Evolutionary conservation across 2,888 invertebrate genomes (phyloP), one percentile per base, ranked within the genome.

Genomic region (Brenthis ino): DNA sequence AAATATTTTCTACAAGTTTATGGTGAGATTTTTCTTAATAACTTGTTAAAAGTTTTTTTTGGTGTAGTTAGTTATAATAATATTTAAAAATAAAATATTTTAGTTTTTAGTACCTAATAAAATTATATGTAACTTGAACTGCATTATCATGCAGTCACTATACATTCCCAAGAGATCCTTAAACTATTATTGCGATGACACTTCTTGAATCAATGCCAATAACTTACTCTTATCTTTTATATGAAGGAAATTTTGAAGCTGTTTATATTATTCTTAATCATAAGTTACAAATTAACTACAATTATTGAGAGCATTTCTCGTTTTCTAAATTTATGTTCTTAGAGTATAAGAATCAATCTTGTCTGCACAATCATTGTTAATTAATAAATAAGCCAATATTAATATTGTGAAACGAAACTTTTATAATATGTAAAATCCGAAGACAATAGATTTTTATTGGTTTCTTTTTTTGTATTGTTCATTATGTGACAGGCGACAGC

Each of bases 1-100:
- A 70, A 72, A 73, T 64, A 63, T 65, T 71, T 74, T 74, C 69
- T 74, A 72, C 68, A 60, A 71, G 61, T 73, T 71, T 69, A 72
- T 68, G 70, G 69, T 69, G 69, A 71, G 69, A 70, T 70, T 67
- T 68, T 71, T 71, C 72, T 68, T 64, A 63, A 65, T 60, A 70
- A 71, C 64, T 69, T 50, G 60, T 75, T 75, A 72, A 75, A 72
- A 64, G 70, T 70, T 70, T 67, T 57, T 67, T 57, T 67, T 43
- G 24, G 20, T 68, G 56, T 64, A 63, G 51, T 64, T 68, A 63
- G 67, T 50, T 48, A 50, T 58, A 14, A 57, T 57, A 58, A 58
- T 58, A 6, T 61, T 61, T 67, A 61, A 56, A 55, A 48, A 60
- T 20, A 12, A 16, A 16, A 16, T 16, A 16, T 16, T 16, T 16